Base-by-base conservation (phyloP, 2,888 invertebrate species). In the Zygothrica quintamaculata region DNA sequence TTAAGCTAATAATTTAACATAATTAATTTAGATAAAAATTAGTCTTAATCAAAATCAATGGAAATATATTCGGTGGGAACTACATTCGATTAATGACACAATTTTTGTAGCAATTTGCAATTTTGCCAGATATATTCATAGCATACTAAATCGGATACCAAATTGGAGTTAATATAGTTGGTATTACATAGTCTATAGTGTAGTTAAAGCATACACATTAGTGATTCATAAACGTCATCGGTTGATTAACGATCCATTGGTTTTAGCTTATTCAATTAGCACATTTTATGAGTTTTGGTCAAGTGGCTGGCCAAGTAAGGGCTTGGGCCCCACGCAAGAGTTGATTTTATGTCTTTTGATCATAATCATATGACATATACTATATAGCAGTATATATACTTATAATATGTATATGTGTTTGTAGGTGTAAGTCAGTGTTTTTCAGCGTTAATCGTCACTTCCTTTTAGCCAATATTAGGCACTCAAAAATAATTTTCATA, bases 251-350 rank as follows among this genome's bases (percentile, higher is more conserved):
- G 82, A 75, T 57, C 73, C 47, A 72, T 70, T 62, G 71, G 46
- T 62, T n/a, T n/a, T 71, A 72, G 87, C 77, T 87, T 84, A 87
- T 81, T 79, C 77, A 84, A 87, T 84, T 84, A 87, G 77, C 79
- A 70, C 87, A 82, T 88, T 87, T 88, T 84, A 88, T 85, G 85
- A n/a, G 64, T 68, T 80, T 84, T 46, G 57, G 39, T 58, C 64
- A 67, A 59, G 51, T 67, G 40, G 55, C n/a, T 65, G 67, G 13
- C 78, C 65, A 62, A 78, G 67, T 84, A 71, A 62, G 75, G 72
- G 8, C n/a, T 33, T 22, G 18, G 51, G 57, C 59, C 74, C 56
- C 58, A 47, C 65, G 71, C 72, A 77, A 65, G 65, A 67, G 62
- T 84, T 48, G 64, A 70, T 65, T 80, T 80, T 68, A 80, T 81